Base-by-base conservation (phyloP, 2,113 vertebrate species). In the Grallaria varia region DNA sequence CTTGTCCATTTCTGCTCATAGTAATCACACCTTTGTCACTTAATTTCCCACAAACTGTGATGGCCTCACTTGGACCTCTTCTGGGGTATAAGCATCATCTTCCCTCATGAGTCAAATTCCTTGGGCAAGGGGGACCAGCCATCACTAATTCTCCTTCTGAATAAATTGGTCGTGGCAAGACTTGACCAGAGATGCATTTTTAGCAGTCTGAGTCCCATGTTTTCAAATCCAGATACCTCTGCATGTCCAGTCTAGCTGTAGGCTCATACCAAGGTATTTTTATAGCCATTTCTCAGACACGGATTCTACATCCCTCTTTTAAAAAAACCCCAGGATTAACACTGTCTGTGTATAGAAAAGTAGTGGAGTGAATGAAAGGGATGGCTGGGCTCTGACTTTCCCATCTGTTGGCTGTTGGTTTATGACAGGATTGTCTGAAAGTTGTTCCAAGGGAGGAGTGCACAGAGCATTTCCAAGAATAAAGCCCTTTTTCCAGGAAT, bases 401-500 rank as follows among this genome's bases (percentile, higher is more conserved):
- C 60, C 69, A 78, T 90, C 82, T 72, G 85, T 56, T 94, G 93
- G 55, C 53, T 80, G 52, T 66, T 82, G 56, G 30, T 6, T 77
- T 91, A 39, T 47, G 40, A 88, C 86, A 90, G 63, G 47, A 94
- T 49, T 37, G 20, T 40, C 82, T 74, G 75, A 92, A 84, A 90
- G 50, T 44, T 24, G 10, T 93, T 96, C 82, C 78, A 94, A 83
- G 83, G 76, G 55, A 89, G 75, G 56, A 93, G 44, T 22, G 33
- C 40, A 37, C 23, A 93, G 60, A 93, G 56, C 35, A 18, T 60
- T 93, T 95, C 79, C 83, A 86, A 84, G 92, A 93, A 93, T 4
- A 56, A 1, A 4, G 24, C 10, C 58, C 56, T 81, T 83, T 74
- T 86, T 91, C 92, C 53, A 88, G 88, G 76, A 88, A 90, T 72